Percentiles rank a stretch among this genome's conserved stretches.
These are phyloP conservation scores for Scaptomyza pallida DNA, from an alignment of 1,140 invertebrate species.

Conservation along the genomic window DNA sequence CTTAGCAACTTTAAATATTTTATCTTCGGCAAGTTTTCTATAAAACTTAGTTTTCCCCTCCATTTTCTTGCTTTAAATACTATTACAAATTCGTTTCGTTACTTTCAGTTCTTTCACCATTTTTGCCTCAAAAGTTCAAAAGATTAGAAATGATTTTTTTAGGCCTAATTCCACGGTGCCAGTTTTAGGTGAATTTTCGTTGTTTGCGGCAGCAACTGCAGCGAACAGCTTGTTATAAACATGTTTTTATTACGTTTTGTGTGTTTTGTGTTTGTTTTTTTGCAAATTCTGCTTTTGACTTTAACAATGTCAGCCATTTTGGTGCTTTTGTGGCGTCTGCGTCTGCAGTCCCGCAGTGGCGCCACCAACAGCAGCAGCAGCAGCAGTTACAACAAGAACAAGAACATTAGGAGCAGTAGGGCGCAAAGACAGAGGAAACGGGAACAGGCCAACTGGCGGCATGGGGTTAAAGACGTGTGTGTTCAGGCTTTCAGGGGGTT, in stretches of 20 bases:
- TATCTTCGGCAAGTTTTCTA: no score
- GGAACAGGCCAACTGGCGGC: not conserved
- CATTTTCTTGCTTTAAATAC: no score
- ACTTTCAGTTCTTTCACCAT: no score
- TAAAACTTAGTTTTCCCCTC: no score
- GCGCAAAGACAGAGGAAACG: constrained; percentile 16
- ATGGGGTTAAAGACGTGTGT: not conserved
- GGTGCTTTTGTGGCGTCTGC: constrained; percentile 58
- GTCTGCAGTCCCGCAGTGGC: constrained; percentile 5
- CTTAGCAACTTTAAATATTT: no score
- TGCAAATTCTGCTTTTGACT: constrained; percentile 54
- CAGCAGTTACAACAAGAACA: not conserved
- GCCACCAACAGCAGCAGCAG: constrained; percentile 11
- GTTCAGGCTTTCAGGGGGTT: not conserved
- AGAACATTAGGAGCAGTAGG: not conserved
- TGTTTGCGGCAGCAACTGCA: constrained; percentile 5
- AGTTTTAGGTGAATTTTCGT: not conserved
- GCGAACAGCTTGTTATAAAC: constrained; percentile 40
- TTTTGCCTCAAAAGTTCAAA: no score
- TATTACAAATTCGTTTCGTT: no score
- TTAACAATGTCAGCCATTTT: constrained; percentile 76
- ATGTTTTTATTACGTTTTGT: constrained; percentile 39
- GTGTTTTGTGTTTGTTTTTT: no score
- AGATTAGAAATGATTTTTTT: not conserved
- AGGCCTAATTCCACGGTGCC: constrained; percentile 12